Evolutionary conservation across 2,113 vertebrate species (phyloP).

Genomic region (Emydura subglobosa): DNA sequence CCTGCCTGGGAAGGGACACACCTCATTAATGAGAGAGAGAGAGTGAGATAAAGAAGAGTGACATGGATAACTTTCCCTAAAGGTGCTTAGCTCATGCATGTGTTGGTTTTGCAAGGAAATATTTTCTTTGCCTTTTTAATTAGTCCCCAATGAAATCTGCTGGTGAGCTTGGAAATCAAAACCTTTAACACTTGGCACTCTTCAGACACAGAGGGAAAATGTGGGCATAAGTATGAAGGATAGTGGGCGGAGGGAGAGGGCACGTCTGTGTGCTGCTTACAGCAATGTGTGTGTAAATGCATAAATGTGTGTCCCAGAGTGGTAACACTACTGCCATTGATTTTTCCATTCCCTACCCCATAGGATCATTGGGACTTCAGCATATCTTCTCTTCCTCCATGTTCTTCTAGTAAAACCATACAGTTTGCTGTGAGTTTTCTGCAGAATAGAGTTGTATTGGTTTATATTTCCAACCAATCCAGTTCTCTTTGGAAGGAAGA

Average conservation of each 20-base stretch:
- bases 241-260: background rate
- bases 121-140: background rate
- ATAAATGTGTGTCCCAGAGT: background rate
- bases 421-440: background rate
- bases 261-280: no score
- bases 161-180: background rate
- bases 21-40: background rate
- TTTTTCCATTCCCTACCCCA: background rate
- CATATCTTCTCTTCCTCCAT: background rate
- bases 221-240: background rate
- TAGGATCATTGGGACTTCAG: background rate
- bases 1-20: background rate
- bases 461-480: constrained; percentile 43
- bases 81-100: background rate
- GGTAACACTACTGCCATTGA: no score
- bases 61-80: background rate
- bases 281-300: background rate
- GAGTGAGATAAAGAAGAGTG: no score
- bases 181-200: background rate
- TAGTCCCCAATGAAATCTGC: background rate
- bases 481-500: constrained; percentile 3
- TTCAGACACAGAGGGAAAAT: background rate
- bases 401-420: constrained; percentile 17
- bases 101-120: background rate
- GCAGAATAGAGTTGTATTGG: constrained; percentile 30